Base-by-base conservation (phyloP, 2,797 vertebrate species). In the Cottoperca gobio region DNA sequence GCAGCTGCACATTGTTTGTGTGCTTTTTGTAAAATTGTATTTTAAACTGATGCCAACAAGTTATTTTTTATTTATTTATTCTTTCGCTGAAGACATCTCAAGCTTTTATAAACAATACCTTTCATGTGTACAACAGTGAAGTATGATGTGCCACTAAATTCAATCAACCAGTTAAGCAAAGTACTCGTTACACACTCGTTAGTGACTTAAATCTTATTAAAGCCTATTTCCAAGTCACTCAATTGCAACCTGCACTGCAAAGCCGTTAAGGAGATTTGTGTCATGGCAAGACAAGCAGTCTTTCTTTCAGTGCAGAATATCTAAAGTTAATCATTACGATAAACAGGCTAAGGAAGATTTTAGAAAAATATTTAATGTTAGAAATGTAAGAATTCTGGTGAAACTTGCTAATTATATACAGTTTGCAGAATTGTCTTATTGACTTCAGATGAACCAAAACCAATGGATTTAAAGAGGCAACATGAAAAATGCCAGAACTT, bases 391-490 rank as follows among this genome's bases (percentile, higher is more conserved):
- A 26, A 8, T 37, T 8, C 6, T 37, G 31, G 11, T 66, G n/a
- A 39, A 52, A 46, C 40, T 16, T 40, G 14, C 11, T 48, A 52
- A 39, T 49, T 31, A 35, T 39, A 37, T 8, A 49, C 11, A 0
- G 2, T 31, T 52, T 11, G 16, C 13, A 37, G 49, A 43, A 50
- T 70, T 58, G 23, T 78, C 13, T 53, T 10, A 73, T 59, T 73
- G 57, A 48, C 43, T 49, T 48, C 0, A 43, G 62, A 83, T 78
- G 43, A 76, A 73, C 49, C 21, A 42, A 77, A 74, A 62, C 31
- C 50, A 37, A 21, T 63, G 13, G 39, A 68, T 64, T 78, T 48
- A 53, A 73, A 70, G 35, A 52, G 9, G 55, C 50, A 50, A 71
- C 61, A 64, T 60, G 14, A 63, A 72, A 58, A 45, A 78, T 31